A percentile compares a stretch with the other conserved stretches of the same genome.
These are phyloP conservation scores for Vanessa cardui DNA, from an alignment of 2,888 invertebrate genomes.

Conservation along the genomic window DNA sequence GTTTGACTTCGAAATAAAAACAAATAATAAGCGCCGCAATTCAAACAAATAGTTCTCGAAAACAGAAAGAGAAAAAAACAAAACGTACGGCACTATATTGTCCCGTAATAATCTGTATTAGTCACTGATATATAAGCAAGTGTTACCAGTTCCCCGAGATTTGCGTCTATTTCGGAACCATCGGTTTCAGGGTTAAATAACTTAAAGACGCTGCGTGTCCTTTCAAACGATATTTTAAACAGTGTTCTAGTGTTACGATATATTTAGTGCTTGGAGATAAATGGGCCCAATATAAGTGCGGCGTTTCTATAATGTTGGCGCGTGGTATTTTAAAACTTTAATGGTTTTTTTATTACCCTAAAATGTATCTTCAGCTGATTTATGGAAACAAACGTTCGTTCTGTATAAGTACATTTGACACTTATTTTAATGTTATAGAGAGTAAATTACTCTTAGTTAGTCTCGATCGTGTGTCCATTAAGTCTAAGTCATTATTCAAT, in stretches of 20 bases:
- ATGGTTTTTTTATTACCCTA: slow-evolving; percentile 37
- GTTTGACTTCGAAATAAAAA: slow-evolving; percentile 23
- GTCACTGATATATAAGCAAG: slow-evolving; percentile 57
- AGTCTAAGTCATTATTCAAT: no score
- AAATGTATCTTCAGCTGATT: slow-evolving; percentile 1
- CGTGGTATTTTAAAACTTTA: slow-evolving; percentile 38
- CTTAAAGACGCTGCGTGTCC: slow-evolving; percentile 62
- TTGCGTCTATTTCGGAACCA: slow-evolving; percentile 67
- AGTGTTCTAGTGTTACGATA: slow-evolving; percentile 51
- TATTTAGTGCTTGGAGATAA: slow-evolving; percentile 61
- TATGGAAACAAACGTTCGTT: no score
- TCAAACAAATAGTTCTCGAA: slow-evolving; percentile 29
- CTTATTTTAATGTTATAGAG: no score
- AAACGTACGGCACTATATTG: slow-evolving; percentile 18
- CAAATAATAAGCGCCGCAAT: slow-evolving; percentile 11
- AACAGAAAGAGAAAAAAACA: slow-evolving; percentile 28
- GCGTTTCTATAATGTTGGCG: slow-evolving; percentile 27
- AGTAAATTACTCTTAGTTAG: no score
- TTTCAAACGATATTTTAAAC: slow-evolving; percentile 61
- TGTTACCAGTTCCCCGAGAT: slow-evolving; percentile 61
- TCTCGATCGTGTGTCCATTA: no score
- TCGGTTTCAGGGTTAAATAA: slow-evolving; percentile 80
- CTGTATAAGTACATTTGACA: no score
- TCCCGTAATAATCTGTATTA: slow-evolving; percentile 58
- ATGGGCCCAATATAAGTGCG: slow-evolving; percentile 46